phyloP scores from a whole-genome alignment of 2,113 vertebrate genomes.

The Laticauda laticaudata region DNA sequence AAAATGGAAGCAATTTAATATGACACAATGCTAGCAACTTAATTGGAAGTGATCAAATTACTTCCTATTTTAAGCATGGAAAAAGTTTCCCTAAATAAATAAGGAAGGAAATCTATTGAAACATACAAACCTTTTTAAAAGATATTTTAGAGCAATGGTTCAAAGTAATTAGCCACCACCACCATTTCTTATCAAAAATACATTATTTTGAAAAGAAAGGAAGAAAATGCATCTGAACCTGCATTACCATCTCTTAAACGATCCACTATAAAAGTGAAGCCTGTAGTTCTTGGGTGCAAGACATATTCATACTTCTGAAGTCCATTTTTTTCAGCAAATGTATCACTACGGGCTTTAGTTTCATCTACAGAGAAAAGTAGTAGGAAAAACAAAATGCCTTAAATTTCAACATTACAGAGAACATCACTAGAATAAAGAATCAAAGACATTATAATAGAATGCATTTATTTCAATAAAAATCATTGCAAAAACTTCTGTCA shows the following conservation, averaged over 20 bases:
- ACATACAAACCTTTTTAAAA: background rate
- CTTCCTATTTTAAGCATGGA: background rate
- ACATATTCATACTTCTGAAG: constrained; percentile 88
- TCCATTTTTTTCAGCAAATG: constrained; percentile 84
- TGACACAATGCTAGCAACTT: background rate
- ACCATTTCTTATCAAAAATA: background rate
- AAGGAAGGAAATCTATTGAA: background rate
- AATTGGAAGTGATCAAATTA: background rate
- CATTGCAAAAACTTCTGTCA: constrained; percentile 19
- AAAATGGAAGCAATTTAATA: background rate
- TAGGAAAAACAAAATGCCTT: constrained; percentile 41
- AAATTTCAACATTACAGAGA: background rate
- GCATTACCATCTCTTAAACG: constrained; percentile 86
- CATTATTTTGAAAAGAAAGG: background rate
- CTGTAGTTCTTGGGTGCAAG: constrained; percentile 91
- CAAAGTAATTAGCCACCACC: background rate
- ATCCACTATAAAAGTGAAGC: constrained; percentile 94
- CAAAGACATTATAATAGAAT: constrained; percentile 10
- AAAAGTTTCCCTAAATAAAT: background rate
- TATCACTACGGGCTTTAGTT: constrained; percentile 85
- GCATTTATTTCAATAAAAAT: background rate
- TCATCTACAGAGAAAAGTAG: constrained; percentile 75
- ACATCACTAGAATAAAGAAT: constrained; percentile 16
- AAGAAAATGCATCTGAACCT: background rate
- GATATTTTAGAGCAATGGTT: background rate